Evolutionary conservation across 2,888 invertebrate genomes (phyloP), one percentile per base, ranked within the genome.

Genomic region (Pyrrhopygopsis socrates): DNA sequence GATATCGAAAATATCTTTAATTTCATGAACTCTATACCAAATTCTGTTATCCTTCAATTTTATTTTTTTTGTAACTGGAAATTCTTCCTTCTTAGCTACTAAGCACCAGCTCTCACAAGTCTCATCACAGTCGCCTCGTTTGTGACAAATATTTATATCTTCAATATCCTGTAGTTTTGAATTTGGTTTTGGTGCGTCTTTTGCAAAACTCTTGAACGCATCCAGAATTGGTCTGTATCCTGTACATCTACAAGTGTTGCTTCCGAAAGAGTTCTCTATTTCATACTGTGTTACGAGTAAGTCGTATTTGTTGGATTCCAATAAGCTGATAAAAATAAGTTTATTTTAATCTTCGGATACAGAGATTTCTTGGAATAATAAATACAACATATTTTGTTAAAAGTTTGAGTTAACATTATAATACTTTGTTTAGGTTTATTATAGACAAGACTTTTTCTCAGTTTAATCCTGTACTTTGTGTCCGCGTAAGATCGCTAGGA

Each of bases 171-270:
- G 75, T 41, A 98, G 96, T 71, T 96, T 22, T 96, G 24, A 97
- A 18, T 81, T 95, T n/a, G 87, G 75, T 50, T 93, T 82, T 1
- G 98, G 97, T 18, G 98, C 98, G 92, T 99, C 99, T 5, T 94
- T 96, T 0, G 99, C 99, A 90, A 99, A 98, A 1, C 98, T 98
- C 95, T 99, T 99, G 96, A 99, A 99, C 2, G 99, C 98, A 93
- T 99, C 99, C 63, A 99, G 95, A 75, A 99, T 99, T 0, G 99
- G 98, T 15, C 99, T 97, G 94, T 99, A 99, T 0, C 99, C 99
- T 0, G 99, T 99, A 95, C 99, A 99, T 58, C 99, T 98, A 90
- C 99, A 99, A 45, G 99, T 98, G 91, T 99, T 99, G 68, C 99
- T 98, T 2, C 99, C 99, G 88, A 99, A 99, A 0, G 99, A 98